Evolutionary conservation across 2,888 invertebrate species (phyloP), one percentile per base, ranked within the genome.

Genomic region (Leptothorax acervorum): DNA sequence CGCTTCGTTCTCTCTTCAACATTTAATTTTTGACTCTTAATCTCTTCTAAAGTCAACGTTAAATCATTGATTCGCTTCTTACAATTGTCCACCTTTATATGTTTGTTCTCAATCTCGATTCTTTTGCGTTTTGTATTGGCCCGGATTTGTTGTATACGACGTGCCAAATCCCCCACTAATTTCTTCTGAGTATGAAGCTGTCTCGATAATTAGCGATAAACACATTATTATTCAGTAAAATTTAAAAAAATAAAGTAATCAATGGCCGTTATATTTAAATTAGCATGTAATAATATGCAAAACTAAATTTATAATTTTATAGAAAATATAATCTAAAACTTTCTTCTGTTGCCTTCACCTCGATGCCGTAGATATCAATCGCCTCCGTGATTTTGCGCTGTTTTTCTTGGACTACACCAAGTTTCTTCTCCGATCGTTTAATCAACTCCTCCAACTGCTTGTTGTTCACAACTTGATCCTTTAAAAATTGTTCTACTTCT

Each of bases 391-490:
- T 90, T 62, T 93, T 92, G 73, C 92, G 93, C 62, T 94, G 90
- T 3, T 95, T 93, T 62, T 95, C 90, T 60, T 95, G 94, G 0
- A 92, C 89, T 53, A 93, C 89, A 42, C 93, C 91, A 78, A 96
- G 95, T 73, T 94, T 93, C 81, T 94, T 95, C 65, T 95, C 94
- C 1, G 95, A 87, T 51, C 90, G 90, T 89, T 94, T 92, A 90
- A 95, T 95, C 63, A 95, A 94, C 0, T 95, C 93, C 75, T 94
- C 92, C 0, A 95, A 93, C 78, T 96, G 96, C 57, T 93, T 94
- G 92, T 97, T 97, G 93, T 96, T 96, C 28, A 94, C 95, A 63
- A 95, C 95, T 93, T 97, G 96, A 89, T 96, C 96, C 8, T 96
- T 95, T 76, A 96, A 95, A 94, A 97, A 97, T 39, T 95, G 93